Evolutionary conservation across 35 echinoderm and acorn worm genomes (phyloP), one percentile per base, ranked within the genome.

Genomic region (Nesometra sesokonis): DNA sequence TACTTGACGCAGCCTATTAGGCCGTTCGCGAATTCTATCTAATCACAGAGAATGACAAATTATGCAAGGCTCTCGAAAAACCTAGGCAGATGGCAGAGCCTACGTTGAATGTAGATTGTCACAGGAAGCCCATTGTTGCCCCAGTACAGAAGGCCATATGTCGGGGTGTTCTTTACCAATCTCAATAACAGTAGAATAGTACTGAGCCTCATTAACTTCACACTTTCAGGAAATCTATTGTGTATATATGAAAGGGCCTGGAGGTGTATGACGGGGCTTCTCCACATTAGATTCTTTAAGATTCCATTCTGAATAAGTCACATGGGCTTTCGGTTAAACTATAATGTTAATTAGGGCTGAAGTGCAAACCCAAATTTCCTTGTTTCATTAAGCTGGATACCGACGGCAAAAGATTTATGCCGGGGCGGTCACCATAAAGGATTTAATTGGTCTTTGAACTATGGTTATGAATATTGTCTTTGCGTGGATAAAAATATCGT

Each of bases 391-490:
- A 19, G 9, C 21, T 2, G 21, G 23, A 67, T 67, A 67, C 52
- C 52, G 52, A 67, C 0, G 52, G 52, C 52, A 67, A 67, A 43
- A 67, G 52, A 9, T 17, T 67, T 27, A 27, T 67, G 52, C 52
- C 0, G 23, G 1, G 23, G 52, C 52, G 9, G 52, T 67, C 52
- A 67, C 7, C 23, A 27, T 67, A 67, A 27, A 67, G 52, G 9
- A 67, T 67, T 67, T 67, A 67, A 67, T 67, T 67, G 52, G 52
- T 67, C 52, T 67, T 67, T 67, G 52, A 67, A 67, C 52, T 67
- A 67, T 67, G 2, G 7, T 67, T 67, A 67, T 67, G 23, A 67
- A 17, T 67, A 67, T 67, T 2, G 23, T 67, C 52, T 67, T 67
- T 67, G 2, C 21, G 52, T 27, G 1, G 52, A 67, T 11, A 67